phyloP scores from a whole-genome alignment of 1,140 invertebrate species.

The Aphelinus atriplicis region DNA sequence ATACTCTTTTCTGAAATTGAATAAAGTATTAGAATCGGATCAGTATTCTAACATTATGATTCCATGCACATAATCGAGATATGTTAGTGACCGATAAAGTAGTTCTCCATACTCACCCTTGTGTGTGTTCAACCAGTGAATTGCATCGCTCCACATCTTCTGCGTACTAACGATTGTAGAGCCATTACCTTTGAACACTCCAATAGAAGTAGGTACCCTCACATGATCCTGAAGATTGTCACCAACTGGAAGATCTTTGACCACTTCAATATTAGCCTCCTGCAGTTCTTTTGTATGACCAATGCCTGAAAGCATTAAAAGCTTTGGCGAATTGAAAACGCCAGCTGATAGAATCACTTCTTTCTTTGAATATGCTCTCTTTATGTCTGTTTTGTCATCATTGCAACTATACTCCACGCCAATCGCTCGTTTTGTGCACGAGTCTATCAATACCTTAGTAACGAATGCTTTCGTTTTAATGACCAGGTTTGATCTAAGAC shows the following conservation, averaged over 20 bases:
- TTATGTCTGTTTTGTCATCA: slow-evolving; percentile 36
- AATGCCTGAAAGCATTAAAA: background rate
- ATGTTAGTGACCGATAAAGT: no score
- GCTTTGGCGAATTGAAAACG: background rate
- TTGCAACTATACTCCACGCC: slow-evolving; percentile 30
- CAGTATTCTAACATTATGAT: no score
- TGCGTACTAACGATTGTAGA: background rate
- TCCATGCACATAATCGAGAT: no score
- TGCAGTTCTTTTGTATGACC: background rate
- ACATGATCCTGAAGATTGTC: no score
- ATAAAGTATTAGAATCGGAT: no score
- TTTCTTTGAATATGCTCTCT: background rate
- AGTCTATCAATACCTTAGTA: slow-evolving; percentile 68
- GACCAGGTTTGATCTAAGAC: slow-evolving; percentile 70
- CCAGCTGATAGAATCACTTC: slow-evolving; percentile 3
- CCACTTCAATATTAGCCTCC: slow-evolving; percentile 48
- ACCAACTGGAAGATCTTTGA: slow-evolving; percentile 65
- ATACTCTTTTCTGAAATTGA: no score
- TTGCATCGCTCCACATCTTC: background rate
- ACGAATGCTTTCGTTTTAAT: slow-evolving; percentile 75
- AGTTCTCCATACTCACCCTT: background rate
- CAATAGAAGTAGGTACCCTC: background rate
- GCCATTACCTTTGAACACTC: background rate
- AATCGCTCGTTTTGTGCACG: slow-evolving; percentile 37
- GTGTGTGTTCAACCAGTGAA: background rate